Base-by-base conservation (phyloP, 2,888 invertebrate genomes). In the Theretra japonica region DNA sequence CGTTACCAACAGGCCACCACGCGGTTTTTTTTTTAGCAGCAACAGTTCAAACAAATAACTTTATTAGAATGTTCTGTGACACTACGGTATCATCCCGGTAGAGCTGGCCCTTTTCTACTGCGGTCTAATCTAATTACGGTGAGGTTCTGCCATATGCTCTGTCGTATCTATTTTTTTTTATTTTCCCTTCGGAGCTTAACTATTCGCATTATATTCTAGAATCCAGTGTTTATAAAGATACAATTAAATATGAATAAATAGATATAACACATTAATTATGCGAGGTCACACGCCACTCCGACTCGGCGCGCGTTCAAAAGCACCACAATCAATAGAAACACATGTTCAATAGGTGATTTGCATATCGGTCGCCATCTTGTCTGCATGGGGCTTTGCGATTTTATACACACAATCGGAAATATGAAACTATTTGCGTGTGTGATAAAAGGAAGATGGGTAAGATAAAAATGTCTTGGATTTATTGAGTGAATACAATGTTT, bases 321-420 rank as follows among this genome's bases (percentile, higher is more conserved):
- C 74, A 75, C 74, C 72, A 72, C 75, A 75, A 76, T 78, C 78
- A 74, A 78, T 78, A 77, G 75, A 77, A 74, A 69, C 17, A 70
- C 70, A 62, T 72, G 68, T 57, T 76, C 73, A 75, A 76, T 74
- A 25, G 7, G 50, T 69, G 60, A 70, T 76, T 79, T 77, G 78
- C 78, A 79, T 79, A 78, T 78, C 79, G 62, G 72, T 73, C 59
- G 76, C 77, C 77, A 79, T 79, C 77, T 79, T 59, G 58, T 70
- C 41, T 70, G 58, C 33, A 23, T 53, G 30, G 25, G 70, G 58
- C 48, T 41, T 70, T 11, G 57, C 70, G 59, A 58, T 48, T 59
- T 70, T 59, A 70, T 48, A 33, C 25, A 59, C 59, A 59, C 62
- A 62, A 62, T 62, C 41, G n/a, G 62, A 41, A 62, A 62, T 62